Evolutionary conservation across 2,113 vertebrate genomes (phyloP), one percentile per base, ranked within the genome.

Genomic region (Columba livia): DNA sequence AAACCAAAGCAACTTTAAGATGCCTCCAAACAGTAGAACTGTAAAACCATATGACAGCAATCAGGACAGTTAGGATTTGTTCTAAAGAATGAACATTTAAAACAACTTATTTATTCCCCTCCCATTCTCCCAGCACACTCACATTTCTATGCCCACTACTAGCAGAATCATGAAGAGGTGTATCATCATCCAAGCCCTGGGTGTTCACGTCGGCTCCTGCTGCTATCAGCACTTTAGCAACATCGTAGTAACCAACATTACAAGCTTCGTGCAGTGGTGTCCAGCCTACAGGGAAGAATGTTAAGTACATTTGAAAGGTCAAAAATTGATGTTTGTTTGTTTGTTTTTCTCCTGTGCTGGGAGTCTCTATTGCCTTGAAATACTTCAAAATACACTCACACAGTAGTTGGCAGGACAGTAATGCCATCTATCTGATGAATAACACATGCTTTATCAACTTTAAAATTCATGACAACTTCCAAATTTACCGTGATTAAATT

Each of bases 231-330:
- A 99, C 98, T 95, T 99, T 99, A 82, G 99, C 99, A 93, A 99
- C 99, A 58, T 99, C 99, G 3, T 99, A 99, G 97, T 99, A 99
- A 82, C 99, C 99, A 62, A 99, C 98, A 85, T 99, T 99, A 96
- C 99, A 99, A 71, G 99, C 99, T 98, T 99, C 99, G 65, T 99
- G 99, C 36, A 99, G 98, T 16, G 99, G 99, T 47, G 99, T 99
- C 99, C 99, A 99, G 74, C 99, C 99, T 99, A 80, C 17, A 53
- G 85, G 28, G 61, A 85, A 89, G 32, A 85, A 29, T 1, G 4
- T 12, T 8, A 58, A 50, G 23, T 47, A 47, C 44, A 47, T 79
- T 10, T 79, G 20, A 89, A 90, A 85, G 81, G 74, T 61, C 87
- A 92, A 67, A 31, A 21, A 23, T 50, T 50, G 24, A 11, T 11